phyloP scores from a whole-genome alignment of 2,888 invertebrate species.

The Leptopilina myrica region DNA sequence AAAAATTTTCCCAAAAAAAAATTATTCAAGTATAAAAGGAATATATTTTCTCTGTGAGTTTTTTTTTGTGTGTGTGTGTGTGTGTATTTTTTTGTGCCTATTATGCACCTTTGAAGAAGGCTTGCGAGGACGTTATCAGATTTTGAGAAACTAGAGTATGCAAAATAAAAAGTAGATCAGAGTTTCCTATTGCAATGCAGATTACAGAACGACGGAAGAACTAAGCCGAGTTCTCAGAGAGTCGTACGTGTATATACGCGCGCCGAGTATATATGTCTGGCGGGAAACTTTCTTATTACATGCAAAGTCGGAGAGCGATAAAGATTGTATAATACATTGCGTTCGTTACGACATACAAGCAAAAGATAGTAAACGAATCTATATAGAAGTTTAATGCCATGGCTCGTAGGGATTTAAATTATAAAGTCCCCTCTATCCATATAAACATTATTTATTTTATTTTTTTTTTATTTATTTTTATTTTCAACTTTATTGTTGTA shows the following conservation, averaged over 20 bases:
- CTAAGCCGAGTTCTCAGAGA: constrained; percentile 16
- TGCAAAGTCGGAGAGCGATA: constrained; percentile 25
- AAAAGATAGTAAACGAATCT: constrained; percentile 24
- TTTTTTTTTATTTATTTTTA: too few relatives aligned
- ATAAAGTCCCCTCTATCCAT: background rate
- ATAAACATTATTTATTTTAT: too few relatives aligned
- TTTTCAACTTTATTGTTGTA: too few relatives aligned
- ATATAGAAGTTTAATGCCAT: constrained; percentile 33
- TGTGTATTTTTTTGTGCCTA: background rate
- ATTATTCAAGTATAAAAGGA: too few relatives aligned
- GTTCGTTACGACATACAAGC: constrained; percentile 22
- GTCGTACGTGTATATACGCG: background rate
- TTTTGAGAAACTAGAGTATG: constrained; percentile 20
- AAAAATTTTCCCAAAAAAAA: background rate
- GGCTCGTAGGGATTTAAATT: constrained; percentile 9
- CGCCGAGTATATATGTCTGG: background rate
- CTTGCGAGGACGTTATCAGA: constrained; percentile 7
- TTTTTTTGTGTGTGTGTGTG: too few relatives aligned
- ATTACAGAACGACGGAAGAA: constrained; percentile 14
- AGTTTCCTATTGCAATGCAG: constrained; percentile 20
- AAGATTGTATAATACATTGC: constrained; percentile 34
- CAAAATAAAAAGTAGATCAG: constrained; percentile 10
- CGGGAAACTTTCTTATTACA: constrained; percentile 36
- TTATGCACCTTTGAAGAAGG: background rate
- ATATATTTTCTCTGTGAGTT: too few relatives aligned